These are phyloP conservation scores for Lasioglossum marginatum DNA, from an alignment of 2,888 invertebrate genomes.

Conservation along the genomic window DNA sequence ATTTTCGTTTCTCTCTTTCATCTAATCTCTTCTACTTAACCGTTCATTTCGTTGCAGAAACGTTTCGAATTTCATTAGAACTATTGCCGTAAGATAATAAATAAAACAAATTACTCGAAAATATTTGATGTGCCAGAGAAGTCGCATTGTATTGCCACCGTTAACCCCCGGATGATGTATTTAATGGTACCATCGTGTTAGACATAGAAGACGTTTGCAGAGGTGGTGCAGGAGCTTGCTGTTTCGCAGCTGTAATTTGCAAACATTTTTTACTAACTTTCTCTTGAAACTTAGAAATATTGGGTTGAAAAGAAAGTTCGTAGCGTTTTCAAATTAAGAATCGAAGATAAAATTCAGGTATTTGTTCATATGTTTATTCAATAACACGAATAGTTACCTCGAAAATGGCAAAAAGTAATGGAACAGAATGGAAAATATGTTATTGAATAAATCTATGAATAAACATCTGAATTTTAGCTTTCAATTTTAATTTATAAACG, in stretches of 20 bases:
- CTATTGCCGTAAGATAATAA: slow-evolving; percentile 57
- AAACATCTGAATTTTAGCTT: too few relatives aligned
- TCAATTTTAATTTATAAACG: too few relatives aligned
- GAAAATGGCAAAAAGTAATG: too few relatives aligned
- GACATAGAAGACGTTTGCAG: slow-evolving; percentile 78
- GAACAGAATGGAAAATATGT: too few relatives aligned
- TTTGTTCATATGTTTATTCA: too few relatives aligned
- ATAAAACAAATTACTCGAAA: slow-evolving; percentile 60
- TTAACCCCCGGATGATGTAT: slow-evolving; percentile 77
- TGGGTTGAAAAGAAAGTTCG: too few relatives aligned
- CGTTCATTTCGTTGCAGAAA: slow-evolving; percentile 28
- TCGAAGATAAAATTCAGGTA: too few relatives aligned
- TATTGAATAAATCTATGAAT: too few relatives aligned
- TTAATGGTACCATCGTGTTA: slow-evolving; percentile 78
- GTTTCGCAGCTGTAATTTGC: slow-evolving; percentile 82
- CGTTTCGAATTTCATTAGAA: slow-evolving; percentile 28
- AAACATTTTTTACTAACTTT: slow-evolving; percentile 68
- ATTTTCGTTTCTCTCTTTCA: background rate
- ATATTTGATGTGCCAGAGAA: slow-evolving; percentile 76
- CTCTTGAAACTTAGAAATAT: slow-evolving; percentile 3
- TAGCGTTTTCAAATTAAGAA: too few relatives aligned
- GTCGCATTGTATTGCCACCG: slow-evolving; percentile 78
- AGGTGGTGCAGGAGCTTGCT: slow-evolving; percentile 83
- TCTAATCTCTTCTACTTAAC: slow-evolving; percentile 5
- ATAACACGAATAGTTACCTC: too few relatives aligned